Conservation (phyloP, 2,888 invertebrate genomes). For the Scaptomyza caliginosa region DNA sequence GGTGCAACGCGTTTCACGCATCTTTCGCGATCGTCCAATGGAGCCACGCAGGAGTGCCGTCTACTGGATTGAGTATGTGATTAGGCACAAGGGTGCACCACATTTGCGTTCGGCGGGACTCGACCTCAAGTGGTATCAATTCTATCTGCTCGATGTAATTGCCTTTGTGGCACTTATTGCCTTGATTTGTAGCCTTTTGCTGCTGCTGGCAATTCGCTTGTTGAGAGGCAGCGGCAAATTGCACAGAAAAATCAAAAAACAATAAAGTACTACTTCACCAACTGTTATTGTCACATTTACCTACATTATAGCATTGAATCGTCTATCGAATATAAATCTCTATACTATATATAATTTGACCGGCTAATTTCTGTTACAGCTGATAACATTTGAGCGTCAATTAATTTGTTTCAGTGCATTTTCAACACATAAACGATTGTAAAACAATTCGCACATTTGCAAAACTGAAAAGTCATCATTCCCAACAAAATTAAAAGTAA, state of each 20-base stretch:
- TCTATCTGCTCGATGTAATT: constrained; percentile 83
- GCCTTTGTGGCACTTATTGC: constrained; percentile 40
- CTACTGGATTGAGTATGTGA: constrained; percentile 84
- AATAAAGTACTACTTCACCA: constrained; percentile 19
- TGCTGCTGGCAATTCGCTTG: constrained; percentile 16
- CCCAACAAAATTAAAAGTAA: background rate
- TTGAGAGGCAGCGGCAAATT: constrained; percentile 26
- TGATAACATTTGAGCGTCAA: background rate
- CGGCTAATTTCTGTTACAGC: too few species aligned
- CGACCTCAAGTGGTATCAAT: constrained; percentile 82
- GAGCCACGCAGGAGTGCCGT: constrained; percentile 82
- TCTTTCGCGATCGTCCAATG: constrained; percentile 83
- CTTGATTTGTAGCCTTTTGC: background rate
- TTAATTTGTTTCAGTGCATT: background rate
- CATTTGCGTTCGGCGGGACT: constrained; percentile 82
- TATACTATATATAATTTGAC: background rate
- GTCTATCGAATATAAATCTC: background rate
- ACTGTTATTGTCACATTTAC: background rate
- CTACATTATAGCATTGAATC: background rate
- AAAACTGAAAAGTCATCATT: background rate
- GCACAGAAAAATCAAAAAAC: constrained; percentile 40
- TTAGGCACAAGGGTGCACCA: constrained; percentile 83
- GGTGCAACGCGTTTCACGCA: constrained; percentile 76
- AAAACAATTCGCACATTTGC: background rate
- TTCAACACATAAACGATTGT: background rate